Base-by-base conservation (phyloP, 1,140 invertebrate genomes). In the Copidosoma floridanum region DNA sequence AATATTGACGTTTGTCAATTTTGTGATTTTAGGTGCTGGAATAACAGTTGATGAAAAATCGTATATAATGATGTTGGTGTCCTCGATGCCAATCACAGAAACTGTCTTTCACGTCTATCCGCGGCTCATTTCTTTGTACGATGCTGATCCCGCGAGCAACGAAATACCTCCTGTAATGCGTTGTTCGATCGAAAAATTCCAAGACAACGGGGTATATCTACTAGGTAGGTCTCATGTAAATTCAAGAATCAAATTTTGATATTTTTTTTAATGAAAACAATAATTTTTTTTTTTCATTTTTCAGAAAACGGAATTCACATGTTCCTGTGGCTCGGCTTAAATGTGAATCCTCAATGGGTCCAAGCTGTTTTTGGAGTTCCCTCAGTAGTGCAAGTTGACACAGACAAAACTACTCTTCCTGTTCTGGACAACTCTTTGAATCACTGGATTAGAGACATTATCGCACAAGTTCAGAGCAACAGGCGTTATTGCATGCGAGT, bases 221-320 rank as follows among this genome's bases (percentile, higher is more conserved):
- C 76, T 93, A 56, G 89, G 89, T 91, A 76, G n/a, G n/a, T n/a
- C n/a, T n/a, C n/a, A n/a, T n/a, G n/a, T 80, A n/a, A 55, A 21
- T n/a, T n/a, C n/a, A 20, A 12, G 12, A 32, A 32, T 32, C 29
- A 32, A 32, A 32, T 32, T 38, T 38, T 23, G 5, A 56, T 12
- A 23, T 27, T 35, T 46, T 44, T 32, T 56, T 32, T 12, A 56
- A 29, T 14, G 24, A 18, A n/a, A n/a, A n/a, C n/a, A n/a, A n/a
- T n/a, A n/a, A n/a, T n/a, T n/a, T n/a, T n/a, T n/a, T n/a, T n/a
- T n/a, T 23, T 65, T 56, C 32, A 26, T 51, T 8, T 52, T 50
- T 6, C 29, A 91, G 97, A 99, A 81, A 99, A 99, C 82, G 95
- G 97, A 56, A 85, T 98, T 11, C 89, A 96, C 71, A 91, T 98